phyloP scores from a whole-genome alignment of 2,888 invertebrate genomes.

The Lymantria dispar region DNA sequence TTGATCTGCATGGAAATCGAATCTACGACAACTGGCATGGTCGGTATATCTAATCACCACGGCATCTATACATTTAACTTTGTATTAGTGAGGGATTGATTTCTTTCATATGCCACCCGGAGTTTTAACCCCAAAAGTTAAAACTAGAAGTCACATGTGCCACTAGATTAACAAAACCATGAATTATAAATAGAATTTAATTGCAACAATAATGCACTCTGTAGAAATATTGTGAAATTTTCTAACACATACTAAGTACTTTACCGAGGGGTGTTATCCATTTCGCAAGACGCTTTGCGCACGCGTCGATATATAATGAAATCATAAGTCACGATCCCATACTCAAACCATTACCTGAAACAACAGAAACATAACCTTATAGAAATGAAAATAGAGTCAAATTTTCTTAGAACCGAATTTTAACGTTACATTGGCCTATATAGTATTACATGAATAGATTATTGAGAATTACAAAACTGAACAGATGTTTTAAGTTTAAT shows the following conservation, averaged over 20 bases:
- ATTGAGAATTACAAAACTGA: constrained; percentile 33
- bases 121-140: too few relatives aligned
- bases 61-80: too few relatives aligned
- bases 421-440: constrained; percentile 21
- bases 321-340: constrained; percentile 65
- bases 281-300: constrained; percentile 43
- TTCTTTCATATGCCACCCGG: too few relatives aligned
- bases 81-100: too few relatives aligned
- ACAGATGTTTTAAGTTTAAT: constrained; percentile 24
- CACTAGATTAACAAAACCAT: too few relatives aligned
- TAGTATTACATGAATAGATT: constrained; percentile 19
- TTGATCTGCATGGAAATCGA: too few relatives aligned
- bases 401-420: background rate
- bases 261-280: constrained; percentile 34
- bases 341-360: constrained; percentile 36
- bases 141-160: too few relatives aligned
- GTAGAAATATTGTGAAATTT: too few relatives aligned
- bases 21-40: too few relatives aligned
- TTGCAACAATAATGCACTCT: too few relatives aligned
- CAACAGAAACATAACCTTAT: constrained; percentile 22
- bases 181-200: too few relatives aligned
- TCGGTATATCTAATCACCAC: too few relatives aligned
- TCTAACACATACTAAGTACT: constrained; percentile 14
- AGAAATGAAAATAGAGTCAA: fast-evolving
- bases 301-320: constrained; percentile 58